These are phyloP conservation scores for Engystomops pustulosus DNA, from an alignment of 2,113 vertebrate genomes.

Conservation along the genomic window DNA sequence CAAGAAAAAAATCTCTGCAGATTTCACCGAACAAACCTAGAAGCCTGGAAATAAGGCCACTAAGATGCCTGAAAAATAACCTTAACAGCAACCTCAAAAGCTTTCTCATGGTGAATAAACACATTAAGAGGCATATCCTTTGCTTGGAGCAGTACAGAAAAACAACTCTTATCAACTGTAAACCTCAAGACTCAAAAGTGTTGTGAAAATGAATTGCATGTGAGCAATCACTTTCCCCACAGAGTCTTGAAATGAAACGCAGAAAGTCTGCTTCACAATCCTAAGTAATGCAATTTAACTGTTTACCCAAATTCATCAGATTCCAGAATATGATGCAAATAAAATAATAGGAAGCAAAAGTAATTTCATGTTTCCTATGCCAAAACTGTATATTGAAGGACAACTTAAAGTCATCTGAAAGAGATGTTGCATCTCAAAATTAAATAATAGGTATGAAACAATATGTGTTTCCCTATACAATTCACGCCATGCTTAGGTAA, in stretches of 20 bases:
- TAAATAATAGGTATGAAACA: too few species aligned
- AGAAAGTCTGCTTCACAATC: conserved; percentile 5
- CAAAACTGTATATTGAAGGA: background rate
- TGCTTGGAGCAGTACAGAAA: conserved; percentile 44
- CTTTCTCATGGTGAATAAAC: conserved; percentile 44
- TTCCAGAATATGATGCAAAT: conserved; percentile 2
- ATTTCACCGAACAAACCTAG: conserved; percentile 27
- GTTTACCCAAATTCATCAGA: conserved; percentile 5
- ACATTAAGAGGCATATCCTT: conserved; percentile 50
- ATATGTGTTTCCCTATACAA: too few species aligned
- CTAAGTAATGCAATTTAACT: conserved; percentile 2
- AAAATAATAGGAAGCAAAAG: background rate
- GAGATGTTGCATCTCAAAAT: background rate
- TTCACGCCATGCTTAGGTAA: too few species aligned
- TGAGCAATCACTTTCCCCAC: conserved; percentile 29
- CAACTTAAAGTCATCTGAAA: background rate
- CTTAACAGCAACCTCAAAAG: conserved; percentile 42
- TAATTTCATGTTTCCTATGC: background rate
- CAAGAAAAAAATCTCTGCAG: conserved; percentile 22
- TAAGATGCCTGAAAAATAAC: conserved; percentile 46
- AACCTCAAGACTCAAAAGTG: conserved; percentile 28
- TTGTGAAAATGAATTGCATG: conserved; percentile 13
- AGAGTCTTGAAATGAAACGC: background rate
- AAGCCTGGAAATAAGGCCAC: conserved; percentile 28
- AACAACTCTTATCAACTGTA: conserved; percentile 33